Conservation (phyloP, 1,140 invertebrate species). For the Monochamus saltuarius region DNA sequence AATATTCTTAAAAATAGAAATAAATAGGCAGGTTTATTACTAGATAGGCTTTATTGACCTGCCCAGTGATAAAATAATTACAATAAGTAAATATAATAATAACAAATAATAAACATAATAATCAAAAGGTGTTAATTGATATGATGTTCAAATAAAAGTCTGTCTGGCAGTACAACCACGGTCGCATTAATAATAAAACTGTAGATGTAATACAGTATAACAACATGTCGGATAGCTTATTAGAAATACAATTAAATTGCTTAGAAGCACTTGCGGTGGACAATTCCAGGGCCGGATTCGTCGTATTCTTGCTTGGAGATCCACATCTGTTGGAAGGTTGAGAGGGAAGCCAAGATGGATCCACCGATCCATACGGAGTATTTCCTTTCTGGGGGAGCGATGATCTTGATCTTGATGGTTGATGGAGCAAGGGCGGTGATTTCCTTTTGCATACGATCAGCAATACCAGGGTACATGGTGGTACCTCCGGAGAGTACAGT, state of each 20-base stretch:
- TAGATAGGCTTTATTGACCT: slow-evolving; percentile 43
- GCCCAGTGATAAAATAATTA: slow-evolving; percentile 40
- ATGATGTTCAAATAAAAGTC: slow-evolving; percentile 39
- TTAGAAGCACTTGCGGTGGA: slow-evolving; percentile 97
- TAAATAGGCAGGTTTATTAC: slow-evolving; percentile 38
- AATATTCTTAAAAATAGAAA: slow-evolving; percentile 24
- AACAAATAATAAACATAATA: slow-evolving; percentile 42
- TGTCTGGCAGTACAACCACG: slow-evolving; percentile 48
- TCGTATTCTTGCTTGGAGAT: slow-evolving; percentile 95
- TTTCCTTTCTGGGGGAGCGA: slow-evolving; percentile 88
- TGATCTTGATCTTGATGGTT: slow-evolving; percentile 93
- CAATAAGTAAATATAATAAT: slow-evolving; percentile 41
- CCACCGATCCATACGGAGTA: slow-evolving; percentile 90
- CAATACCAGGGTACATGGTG: slow-evolving; percentile 86
- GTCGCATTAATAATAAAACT: slow-evolving; percentile 33
- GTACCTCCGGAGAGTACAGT: slow-evolving; percentile 94
- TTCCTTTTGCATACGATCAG: slow-evolving; percentile 86
- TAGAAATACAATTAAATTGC: slow-evolving; percentile 27
- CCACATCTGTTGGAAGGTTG: slow-evolving; percentile 93
- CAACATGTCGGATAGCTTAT: slow-evolving; percentile 36
- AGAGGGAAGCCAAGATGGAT: slow-evolving; percentile 81
- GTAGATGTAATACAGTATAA: slow-evolving; percentile 40
- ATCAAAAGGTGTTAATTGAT: slow-evolving; percentile 37
- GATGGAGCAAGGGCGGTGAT: slow-evolving; percentile 81
- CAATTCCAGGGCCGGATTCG: slow-evolving; percentile 89